Evolutionary conservation across 2,888 invertebrate species (phyloP).

Genomic region (Trichopria drosophilae): DNA sequence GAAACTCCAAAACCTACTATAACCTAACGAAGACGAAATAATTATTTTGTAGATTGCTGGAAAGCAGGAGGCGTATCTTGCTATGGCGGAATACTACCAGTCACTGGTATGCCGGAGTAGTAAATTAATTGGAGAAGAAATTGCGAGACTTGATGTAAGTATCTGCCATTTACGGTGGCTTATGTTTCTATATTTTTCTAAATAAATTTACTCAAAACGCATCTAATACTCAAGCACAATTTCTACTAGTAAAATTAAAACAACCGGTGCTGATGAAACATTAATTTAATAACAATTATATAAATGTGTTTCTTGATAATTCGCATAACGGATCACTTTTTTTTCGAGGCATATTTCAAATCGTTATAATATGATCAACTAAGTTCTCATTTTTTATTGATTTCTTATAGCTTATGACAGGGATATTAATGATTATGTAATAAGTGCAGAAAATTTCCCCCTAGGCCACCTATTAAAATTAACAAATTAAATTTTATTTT

Average conservation of each 20-base stretch:
- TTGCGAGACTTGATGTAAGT: constrained; percentile 74
- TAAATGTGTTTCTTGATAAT: no score
- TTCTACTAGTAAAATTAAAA: background rate
- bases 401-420: no score
- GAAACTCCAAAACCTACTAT: background rate
- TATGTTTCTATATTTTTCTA: constrained; percentile 9
- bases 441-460: no score
- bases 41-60: constrained; percentile 67
- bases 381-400: no score
- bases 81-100: constrained; percentile 87
- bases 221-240: no score
- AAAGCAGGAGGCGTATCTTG: constrained; percentile 88
- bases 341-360: no score
- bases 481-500: no score
- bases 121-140: constrained; percentile 87
- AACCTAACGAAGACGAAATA: background rate
- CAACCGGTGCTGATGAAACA: constrained; percentile 6
- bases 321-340: no score
- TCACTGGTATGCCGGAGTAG: constrained; percentile 77
- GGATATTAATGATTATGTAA: no score
- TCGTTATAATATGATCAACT: no score
- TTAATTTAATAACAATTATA: no score
- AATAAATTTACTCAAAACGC: background rate
- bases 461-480: no score
- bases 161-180: constrained; percentile 16